Evolutionary conservation across 2,888 invertebrate genomes (phyloP), one percentile per base, ranked within the genome.

Genomic region (Molorchus minor): DNA sequence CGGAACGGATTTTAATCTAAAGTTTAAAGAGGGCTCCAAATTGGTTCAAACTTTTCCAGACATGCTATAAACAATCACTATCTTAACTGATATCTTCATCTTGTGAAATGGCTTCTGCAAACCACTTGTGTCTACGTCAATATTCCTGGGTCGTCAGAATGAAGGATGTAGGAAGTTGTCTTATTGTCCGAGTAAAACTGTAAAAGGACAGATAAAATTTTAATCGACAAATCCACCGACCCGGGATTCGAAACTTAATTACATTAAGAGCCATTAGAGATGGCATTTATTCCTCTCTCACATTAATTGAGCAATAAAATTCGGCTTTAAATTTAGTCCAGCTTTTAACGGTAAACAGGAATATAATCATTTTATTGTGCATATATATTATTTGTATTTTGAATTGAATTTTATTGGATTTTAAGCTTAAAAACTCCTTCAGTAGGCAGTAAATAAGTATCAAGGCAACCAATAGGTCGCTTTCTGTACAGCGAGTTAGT

Each of bases 1-100:
- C 55, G 47, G 43, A 54, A 41, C 59, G 57, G 54, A 63, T 61
- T 69, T 71, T 69, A 69, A 71, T 69, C 65, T 65, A 69, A 68
- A 69, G 52, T 69, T 68, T 68, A 57, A 68, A 67, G 65, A 63
- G 67, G 45, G 44, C 68, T 71, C 55, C 46, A 68, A 67, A 58
- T 61, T 47, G 59, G 52, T 68, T 62, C 38, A 58, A 68, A 70
- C 58, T 71, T 71, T 62, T 59, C 64, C 65, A 58, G 67, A 64
- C 71, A 66, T 60, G 67, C 69, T 61, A 69, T 68, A 71, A 71
- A 71, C 69, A 68, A 71, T 67, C 65, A 65, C 66, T 65, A 65
- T 68, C 67, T 67, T 49, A 65, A 38, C 58, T 55, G 58, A 62
- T 62, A 62, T 67, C 60, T 56, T 45, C 25, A 51, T 52, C 43